Base-by-base conservation (phyloP, 2,797 vertebrate species). In the Rhinichthys osculus region DNA sequence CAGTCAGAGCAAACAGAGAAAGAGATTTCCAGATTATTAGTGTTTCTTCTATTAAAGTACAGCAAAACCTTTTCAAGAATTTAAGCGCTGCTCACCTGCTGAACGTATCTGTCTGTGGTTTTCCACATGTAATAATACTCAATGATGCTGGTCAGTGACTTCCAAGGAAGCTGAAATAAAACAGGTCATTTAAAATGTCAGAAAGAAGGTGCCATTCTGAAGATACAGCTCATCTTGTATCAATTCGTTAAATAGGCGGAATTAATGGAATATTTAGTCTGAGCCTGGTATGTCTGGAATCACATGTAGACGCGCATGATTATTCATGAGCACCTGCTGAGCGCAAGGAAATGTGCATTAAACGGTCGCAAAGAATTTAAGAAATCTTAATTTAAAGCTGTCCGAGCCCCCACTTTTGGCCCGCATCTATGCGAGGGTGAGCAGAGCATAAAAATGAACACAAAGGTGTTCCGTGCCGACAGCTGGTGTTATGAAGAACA, bases 81-180 rank as follows among this genome's bases (percentile, higher is more conserved):
- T 54, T 54, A 40, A 40, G 5, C 23, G 11, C 52, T n/a, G 54
- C 84, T 93, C 93, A 97, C 96, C 96, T 97, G 96, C 81, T 97
- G 96, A 50, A 97, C 96, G 0, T 97, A 97, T 97, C 96, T 96
- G 93, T 97, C 96, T 88, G 96, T 97, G 88, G 96, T 97, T 92
- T 97, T 97, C 96, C 96, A 97, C 96, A 97, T 97, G 90, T 97
- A 97, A 89, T 97, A 97, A 93, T 97, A 97, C 85, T 97, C 96
- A 90, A 97, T 95, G 94, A 97, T 97, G 93, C 96, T 97, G 81
- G 96, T 97, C 93, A 97, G 90, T 0, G 96, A 97, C 90, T 97
- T 97, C 96, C 94, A 95, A 69, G 94, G 95, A 33, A 96, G 95
- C 96, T 97, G 92, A 91, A 95, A 86, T 5, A 27, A 83, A 86